A percentile compares a stretch with the other conserved stretches of the same genome.
These are phyloP conservation scores for Agapornis canus DNA, from an alignment of 2,797 vertebrate species.

Conservation along the genomic window DNA sequence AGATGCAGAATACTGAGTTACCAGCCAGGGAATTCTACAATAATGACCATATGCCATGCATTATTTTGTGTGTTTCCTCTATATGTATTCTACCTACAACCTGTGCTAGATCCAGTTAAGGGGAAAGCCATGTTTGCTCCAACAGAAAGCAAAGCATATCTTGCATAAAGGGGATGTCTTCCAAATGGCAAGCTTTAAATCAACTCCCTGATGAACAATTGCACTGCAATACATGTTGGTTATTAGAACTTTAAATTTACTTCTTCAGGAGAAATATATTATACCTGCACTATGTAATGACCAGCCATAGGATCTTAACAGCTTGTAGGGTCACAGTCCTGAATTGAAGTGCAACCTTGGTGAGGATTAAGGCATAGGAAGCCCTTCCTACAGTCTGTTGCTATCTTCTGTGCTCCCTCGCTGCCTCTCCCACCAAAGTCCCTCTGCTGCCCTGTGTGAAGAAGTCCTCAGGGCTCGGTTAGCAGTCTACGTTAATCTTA, in stretches of 20 bases:
- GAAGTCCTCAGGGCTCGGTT: background rate
- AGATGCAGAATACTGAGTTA: background rate
- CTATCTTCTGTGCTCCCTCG: background rate
- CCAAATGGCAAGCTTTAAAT: background rate
- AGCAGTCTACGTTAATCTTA: background rate
- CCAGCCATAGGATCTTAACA: background rate
- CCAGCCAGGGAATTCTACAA: conserved; percentile 22
- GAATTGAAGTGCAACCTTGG: background rate
- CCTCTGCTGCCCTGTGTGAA: background rate
- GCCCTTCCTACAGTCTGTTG: background rate
- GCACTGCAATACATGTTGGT: background rate
- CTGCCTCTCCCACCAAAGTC: background rate
- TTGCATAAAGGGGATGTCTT: background rate
- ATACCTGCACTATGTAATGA: background rate
- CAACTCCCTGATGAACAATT: background rate
- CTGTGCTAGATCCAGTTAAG: background rate
- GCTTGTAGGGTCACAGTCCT: background rate
- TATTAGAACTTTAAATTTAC: background rate
- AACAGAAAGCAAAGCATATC: background rate
- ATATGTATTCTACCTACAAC: background rate
- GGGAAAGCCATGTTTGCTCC: background rate
- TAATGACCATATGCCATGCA: background rate
- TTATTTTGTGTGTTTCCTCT: background rate
- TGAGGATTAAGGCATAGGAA: background rate
- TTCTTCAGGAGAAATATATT: background rate